Percentiles rank a stretch among this genome's conserved stretches.
phyloP scores from a whole-genome alignment of 2,797 vertebrate genomes.

The Stomatorhinus walkeri region DNA sequence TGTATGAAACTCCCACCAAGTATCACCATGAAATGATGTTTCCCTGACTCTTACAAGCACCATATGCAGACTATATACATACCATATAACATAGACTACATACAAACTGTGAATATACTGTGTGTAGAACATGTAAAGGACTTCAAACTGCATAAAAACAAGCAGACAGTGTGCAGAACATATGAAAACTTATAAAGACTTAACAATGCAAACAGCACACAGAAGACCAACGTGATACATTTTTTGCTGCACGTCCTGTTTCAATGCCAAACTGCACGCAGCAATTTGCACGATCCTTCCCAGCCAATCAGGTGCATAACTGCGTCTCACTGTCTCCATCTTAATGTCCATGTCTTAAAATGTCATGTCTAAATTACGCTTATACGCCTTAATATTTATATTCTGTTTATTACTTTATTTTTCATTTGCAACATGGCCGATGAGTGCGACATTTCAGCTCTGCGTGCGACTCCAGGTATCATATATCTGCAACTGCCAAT shows the following conservation, averaged over 20 bases:
- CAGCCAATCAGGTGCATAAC: background rate
- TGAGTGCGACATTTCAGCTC: background rate
- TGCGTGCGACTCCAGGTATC: background rate
- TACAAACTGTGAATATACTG: background rate
- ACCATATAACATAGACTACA: background rate
- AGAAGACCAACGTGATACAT: background rate
- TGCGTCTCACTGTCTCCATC: background rate
- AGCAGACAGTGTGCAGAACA: background rate
- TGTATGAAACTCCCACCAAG: background rate
- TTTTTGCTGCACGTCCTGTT: background rate
- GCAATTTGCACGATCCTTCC: background rate
- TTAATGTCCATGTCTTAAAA: background rate
- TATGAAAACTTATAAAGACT: background rate
- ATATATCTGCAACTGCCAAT: background rate
- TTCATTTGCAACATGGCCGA: background rate
- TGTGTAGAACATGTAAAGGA: background rate
- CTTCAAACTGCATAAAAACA: background rate
- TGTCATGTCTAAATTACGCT: background rate
- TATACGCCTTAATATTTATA: background rate
- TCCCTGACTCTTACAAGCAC: background rate
- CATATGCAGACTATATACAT: background rate
- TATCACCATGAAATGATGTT: background rate
- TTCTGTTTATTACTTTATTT: background rate
- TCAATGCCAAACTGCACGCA: background rate
- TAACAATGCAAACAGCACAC: background rate